phyloP scores from a whole-genome alignment of 2,113 vertebrate species.

The Galeopterus variegatus region DNA sequence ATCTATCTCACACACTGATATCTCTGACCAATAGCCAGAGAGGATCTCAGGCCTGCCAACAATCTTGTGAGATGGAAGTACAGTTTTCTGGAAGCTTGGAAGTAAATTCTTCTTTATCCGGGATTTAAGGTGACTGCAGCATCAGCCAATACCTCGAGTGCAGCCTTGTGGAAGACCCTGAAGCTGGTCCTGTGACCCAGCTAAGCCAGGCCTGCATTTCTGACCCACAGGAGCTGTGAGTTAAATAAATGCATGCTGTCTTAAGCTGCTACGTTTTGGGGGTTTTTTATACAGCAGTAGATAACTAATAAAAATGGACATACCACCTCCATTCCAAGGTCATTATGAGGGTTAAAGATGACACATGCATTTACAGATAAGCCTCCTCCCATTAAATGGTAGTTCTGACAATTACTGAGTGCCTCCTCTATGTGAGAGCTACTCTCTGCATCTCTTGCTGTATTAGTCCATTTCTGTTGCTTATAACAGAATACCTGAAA shows the following conservation, averaged over 20 bases:
- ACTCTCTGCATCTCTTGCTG: background rate
- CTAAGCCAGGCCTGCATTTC: background rate
- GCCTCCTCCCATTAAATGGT: background rate
- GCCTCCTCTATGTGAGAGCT: background rate
- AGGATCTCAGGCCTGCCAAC: background rate
- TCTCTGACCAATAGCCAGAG: background rate
- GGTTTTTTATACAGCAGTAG: background rate
- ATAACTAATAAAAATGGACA: background rate
- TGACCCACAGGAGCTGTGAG: background rate
- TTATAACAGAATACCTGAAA: too few species aligned
- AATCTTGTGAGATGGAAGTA: background rate
- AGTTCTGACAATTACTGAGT: background rate
- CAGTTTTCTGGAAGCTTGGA: background rate
- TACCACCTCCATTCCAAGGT: background rate
- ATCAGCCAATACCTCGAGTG: background rate
- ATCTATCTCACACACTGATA: too few species aligned
- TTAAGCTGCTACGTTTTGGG: background rate
- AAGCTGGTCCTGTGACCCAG: background rate
- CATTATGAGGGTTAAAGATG: background rate
- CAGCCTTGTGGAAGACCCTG: background rate
- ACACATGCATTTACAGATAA: background rate
- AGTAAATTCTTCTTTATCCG: rapidly evolving
- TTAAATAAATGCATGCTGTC: background rate
- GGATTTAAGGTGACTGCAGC: background rate
- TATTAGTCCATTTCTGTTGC: too few species aligned